Conservation (phyloP, 2,888 invertebrate species). For the Artemia sinica region DNA sequence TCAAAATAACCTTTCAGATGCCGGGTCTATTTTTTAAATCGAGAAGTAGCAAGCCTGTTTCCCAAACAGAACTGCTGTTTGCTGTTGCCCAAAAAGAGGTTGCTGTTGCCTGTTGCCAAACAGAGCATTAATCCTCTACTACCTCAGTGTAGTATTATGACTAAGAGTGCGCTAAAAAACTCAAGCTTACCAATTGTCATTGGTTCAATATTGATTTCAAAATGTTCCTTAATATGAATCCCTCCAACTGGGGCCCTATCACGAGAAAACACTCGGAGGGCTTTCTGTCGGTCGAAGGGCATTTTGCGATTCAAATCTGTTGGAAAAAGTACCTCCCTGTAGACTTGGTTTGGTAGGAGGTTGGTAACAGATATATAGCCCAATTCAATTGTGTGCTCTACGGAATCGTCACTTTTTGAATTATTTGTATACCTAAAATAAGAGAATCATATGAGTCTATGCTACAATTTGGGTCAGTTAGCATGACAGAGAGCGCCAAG, state of each 20-base stretch:
- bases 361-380: slow-evolving; percentile 92
- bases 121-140: too few species aligned
- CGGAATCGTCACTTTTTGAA: slow-evolving; percentile 87
- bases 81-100: too few species aligned
- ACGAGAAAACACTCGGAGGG: slow-evolving; percentile 80
- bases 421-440: slow-evolving; percentile 68
- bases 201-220: slow-evolving; percentile 93
- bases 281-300: slow-evolving; percentile 76
- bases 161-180: too few species aligned
- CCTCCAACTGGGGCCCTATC: slow-evolving; percentile 96
- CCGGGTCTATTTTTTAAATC: too few species aligned
- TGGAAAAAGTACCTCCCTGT: slow-evolving; percentile 68
- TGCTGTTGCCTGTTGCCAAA: too few species aligned
- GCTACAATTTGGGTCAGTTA: too few species aligned
- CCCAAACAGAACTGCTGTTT: too few species aligned
- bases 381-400: slow-evolving; percentile 86
- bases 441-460: not conserved
- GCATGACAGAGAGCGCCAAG: too few species aligned
- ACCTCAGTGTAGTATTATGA: too few species aligned
- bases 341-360: slow-evolving; percentile 77
- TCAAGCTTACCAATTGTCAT: slow-evolving; percentile 61
- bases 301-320: slow-evolving; percentile 64
- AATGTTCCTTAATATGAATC: slow-evolving; percentile 94
- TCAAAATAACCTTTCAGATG: too few species aligned
- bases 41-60: too few species aligned